Evolutionary conservation across 2,888 invertebrate species (phyloP).

Genomic region (Abscondita cerata): DNA sequence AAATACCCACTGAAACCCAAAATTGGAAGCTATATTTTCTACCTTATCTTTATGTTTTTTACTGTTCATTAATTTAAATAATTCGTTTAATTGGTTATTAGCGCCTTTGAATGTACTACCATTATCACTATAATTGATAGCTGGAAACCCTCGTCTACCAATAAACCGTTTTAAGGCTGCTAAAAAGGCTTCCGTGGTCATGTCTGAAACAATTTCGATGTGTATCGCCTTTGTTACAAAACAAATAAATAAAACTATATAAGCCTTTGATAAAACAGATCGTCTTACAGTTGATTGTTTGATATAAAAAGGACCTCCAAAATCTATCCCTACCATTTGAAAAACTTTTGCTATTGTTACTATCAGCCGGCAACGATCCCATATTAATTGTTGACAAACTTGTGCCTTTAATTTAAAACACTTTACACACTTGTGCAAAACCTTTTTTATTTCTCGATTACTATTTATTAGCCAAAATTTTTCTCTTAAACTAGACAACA

Average conservation of each 20-base stretch:
- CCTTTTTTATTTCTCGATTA: conserved; percentile 6
- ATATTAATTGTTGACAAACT: conserved; percentile 8
- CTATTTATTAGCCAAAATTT: conserved; percentile 8
- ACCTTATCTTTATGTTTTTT: too few species aligned
- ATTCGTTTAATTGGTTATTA: too few species aligned
- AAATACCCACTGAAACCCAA: too few species aligned
- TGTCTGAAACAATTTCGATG: conserved; percentile 35
- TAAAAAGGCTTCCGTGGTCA: conserved; percentile 6
- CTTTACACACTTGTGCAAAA: conserved; percentile 2
- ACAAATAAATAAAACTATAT: conserved; percentile 22
- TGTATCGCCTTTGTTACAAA: conserved; percentile 37
- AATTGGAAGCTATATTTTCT: too few species aligned
- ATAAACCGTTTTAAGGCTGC: too few species aligned
- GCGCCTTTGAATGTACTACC: too few species aligned
- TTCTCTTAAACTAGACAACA: conserved; percentile 1
- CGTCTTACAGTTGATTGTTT: neutral
- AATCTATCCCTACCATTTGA: conserved; percentile 16
- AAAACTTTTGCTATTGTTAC: conserved; percentile 7
- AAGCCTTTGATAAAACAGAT: conserved; percentile 3
- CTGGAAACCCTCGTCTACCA: too few species aligned
- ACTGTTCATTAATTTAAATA: too few species aligned
- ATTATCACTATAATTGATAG: too few species aligned
- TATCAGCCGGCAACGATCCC: conserved; percentile 2
- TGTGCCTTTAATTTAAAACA: conserved; percentile 8
- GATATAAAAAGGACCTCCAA: conserved; percentile 14